A percentile compares a stretch with the other conserved stretches of the same genome.
phyloP scores from a whole-genome alignment of 2,797 vertebrate genomes.

The Perodicticus potto region DNA sequence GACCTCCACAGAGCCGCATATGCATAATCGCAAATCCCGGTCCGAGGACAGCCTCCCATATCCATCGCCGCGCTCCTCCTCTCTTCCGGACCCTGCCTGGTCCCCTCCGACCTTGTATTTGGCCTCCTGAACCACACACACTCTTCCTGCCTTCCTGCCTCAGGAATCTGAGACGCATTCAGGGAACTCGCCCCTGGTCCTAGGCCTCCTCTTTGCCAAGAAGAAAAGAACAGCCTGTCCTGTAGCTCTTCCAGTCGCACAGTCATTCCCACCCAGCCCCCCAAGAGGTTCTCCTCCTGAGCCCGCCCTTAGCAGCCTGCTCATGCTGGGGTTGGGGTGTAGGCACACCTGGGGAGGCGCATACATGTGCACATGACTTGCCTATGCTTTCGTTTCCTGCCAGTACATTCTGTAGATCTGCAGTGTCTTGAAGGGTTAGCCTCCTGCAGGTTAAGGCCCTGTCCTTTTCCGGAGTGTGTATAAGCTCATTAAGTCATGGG shows the following conservation, averaged over 20 bases:
- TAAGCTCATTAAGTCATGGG: not conserved
- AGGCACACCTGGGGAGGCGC: too few species aligned
- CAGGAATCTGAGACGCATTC: not conserved
- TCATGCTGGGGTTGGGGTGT: rapidly evolving
- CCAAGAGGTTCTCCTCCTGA: not conserved
- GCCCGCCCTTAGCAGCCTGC: too few species aligned
- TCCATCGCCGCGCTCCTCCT: not conserved
- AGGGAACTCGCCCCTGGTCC: not conserved
- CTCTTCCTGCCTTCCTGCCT: not conserved
- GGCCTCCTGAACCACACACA: not conserved
- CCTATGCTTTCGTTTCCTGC: not conserved
- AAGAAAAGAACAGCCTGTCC: not conserved
- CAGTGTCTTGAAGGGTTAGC: not conserved
- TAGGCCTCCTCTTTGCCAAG: not conserved
- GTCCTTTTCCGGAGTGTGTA: not conserved
- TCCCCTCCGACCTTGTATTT: not conserved
- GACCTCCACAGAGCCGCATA: rapidly evolving
- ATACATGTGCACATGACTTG: not conserved
- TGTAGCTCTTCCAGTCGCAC: not conserved
- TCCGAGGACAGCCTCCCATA: not conserved
- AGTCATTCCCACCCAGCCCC: rapidly evolving
- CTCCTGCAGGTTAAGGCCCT: not conserved
- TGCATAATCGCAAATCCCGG: not conserved
- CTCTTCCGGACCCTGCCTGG: not conserved
- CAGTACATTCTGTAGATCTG: not conserved